These are phyloP conservation scores for Octomys mimax DNA, from an alignment of 2,797 vertebrate genomes.

Conservation along the genomic window DNA sequence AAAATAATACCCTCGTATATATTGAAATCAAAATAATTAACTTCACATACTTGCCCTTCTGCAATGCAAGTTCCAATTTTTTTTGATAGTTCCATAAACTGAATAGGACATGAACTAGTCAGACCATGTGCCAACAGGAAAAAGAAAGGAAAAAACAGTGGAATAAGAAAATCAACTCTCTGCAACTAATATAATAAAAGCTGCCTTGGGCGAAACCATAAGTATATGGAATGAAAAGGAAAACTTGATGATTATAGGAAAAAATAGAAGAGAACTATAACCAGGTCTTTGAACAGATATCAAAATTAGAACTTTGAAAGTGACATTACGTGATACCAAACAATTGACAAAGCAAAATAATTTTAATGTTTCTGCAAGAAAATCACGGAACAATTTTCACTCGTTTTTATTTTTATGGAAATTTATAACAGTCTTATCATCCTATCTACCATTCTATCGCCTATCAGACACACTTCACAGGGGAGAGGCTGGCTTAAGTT, in stretches of 20 bases:
- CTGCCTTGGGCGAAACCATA: neutral
- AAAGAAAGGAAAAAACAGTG: neutral
- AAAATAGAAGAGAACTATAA: neutral
- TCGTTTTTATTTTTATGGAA: constrained; percentile 9
- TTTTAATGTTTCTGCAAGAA: neutral
- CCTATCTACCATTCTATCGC: neutral
- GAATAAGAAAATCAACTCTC: neutral
- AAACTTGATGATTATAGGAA: neutral
- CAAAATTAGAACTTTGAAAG: neutral
- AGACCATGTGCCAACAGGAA: neutral
- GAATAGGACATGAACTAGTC: neutral
- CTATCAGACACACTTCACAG: neutral
- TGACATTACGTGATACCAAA: neutral
- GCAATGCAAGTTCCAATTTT: neutral
- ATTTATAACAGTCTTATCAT: neutral
- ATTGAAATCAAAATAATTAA: neutral
- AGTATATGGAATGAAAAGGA: neutral
- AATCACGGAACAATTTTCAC: neutral
- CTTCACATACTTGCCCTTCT: neutral
- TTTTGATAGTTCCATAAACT: neutral
- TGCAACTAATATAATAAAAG: neutral
- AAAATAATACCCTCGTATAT: neutral
- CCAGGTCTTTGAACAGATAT: neutral
- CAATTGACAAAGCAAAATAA: neutral
- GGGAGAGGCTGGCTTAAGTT: neutral